phyloP scores from a whole-genome alignment of 2,113 vertebrate genomes.

The Axis porcinus region DNA sequence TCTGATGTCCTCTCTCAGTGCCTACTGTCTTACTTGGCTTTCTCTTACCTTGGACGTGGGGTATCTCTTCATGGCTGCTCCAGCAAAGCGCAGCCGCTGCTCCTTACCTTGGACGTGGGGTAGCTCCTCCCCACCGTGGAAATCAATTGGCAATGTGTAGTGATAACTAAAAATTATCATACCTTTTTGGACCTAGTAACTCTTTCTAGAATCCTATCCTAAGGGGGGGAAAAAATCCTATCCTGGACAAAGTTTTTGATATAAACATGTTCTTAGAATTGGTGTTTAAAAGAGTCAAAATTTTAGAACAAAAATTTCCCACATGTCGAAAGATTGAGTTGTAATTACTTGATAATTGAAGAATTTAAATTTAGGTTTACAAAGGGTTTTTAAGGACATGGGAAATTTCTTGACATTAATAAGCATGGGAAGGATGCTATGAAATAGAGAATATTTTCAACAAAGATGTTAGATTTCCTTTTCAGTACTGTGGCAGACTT shows the following conservation, averaged over 20 bases:
- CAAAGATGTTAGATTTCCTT: background rate
- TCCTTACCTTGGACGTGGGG: accelerated
- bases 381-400: background rate
- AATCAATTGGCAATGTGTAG: background rate
- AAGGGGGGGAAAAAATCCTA: background rate
- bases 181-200: background rate
- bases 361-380: background rate
- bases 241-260: background rate
- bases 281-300: background rate
- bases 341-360: background rate
- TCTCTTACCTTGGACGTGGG: background rate
- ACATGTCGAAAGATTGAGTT: background rate
- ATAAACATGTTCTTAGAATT: background rate
- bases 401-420: background rate
- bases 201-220: background rate
- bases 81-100: accelerated
- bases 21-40: background rate
- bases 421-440: background rate
- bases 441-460: background rate
- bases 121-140: background rate
- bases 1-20: background rate
- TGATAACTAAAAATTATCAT: background rate
- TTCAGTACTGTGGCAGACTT: background rate
- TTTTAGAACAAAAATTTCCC: background rate
- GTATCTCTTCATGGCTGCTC: background rate